Evolutionary conservation across 2,888 invertebrate genomes (phyloP).

Genomic region (Spialia ferax): DNA sequence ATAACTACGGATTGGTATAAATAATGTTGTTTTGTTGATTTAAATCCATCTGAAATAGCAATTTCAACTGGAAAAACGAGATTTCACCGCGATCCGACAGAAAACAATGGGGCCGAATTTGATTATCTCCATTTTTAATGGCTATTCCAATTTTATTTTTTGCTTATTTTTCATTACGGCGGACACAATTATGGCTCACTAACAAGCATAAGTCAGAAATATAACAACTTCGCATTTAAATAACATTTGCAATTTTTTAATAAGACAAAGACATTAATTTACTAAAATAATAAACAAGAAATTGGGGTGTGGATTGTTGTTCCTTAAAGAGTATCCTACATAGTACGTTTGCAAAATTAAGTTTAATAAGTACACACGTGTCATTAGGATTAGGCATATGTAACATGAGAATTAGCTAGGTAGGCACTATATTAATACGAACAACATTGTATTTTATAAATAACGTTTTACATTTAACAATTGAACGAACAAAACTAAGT

Average conservation of each 20-base stretch:
- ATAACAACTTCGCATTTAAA: not conserved
- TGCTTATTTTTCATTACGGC: constrained; percentile 29
- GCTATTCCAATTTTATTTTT: constrained; percentile 20
- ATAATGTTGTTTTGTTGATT: constrained; percentile 51
- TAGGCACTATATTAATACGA: too few species aligned
- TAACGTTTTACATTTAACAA: constrained; percentile 26
- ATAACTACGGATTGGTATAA: constrained; percentile 51
- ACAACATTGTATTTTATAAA: too few species aligned
- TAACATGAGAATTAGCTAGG: too few species aligned
- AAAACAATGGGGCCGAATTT: constrained; percentile 35
- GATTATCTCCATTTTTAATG: constrained; percentile 31
- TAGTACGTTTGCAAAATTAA: too few species aligned
- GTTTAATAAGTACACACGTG: too few species aligned
- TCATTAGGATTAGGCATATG: too few species aligned
- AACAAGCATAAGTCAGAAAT: constrained; percentile 7
- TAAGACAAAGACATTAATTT: too few species aligned
- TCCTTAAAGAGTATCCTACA: too few species aligned
- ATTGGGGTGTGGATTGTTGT: too few species aligned
- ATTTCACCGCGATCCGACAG: constrained; percentile 32
- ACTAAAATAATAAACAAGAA: too few species aligned
- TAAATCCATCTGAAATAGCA: constrained; percentile 47
- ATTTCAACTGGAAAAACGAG: constrained; percentile 40
- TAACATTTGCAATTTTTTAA: too few species aligned
- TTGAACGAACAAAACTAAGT: constrained; percentile 49
- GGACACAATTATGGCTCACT: constrained; percentile 2